Evolutionary conservation across 2,888 invertebrate genomes (phyloP).

Genomic region (Rhopalosiphum nymphaeae): DNA sequence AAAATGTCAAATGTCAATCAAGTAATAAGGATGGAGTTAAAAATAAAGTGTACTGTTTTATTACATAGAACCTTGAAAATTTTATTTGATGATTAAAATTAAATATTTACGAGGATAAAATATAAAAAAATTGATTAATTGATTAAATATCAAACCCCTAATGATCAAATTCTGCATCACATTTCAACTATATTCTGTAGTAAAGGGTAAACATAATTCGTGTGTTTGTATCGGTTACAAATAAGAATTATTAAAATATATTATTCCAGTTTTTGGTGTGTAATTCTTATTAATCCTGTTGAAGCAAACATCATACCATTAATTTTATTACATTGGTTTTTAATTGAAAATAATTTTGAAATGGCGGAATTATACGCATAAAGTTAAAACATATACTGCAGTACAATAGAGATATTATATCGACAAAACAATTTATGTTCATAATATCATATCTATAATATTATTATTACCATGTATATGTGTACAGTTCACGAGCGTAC

Average conservation of each 20-base stretch:
- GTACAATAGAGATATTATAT: neutral
- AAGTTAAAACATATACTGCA: neutral
- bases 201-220: neutral
- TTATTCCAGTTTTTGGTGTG: neutral
- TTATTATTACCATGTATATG: neutral
- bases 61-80: slow-evolving; percentile 20
- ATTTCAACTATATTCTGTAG: neutral
- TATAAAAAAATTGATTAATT: neutral
- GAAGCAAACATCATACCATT: neutral
- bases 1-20: slow-evolving; percentile 32
- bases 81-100: neutral
- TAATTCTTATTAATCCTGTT: neutral
- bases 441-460: neutral
- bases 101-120: neutral
- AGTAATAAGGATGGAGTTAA: neutral
- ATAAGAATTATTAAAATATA: neutral
- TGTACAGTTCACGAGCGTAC: neutral
- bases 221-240: neutral
- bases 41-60: neutral
- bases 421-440: neutral
- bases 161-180: neutral
- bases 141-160: neutral
- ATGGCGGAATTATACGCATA: neutral
- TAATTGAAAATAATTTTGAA: slow-evolving; percentile 22
- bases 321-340: neutral